These are phyloP conservation scores for Avahi laniger DNA, from an alignment of 2,797 vertebrate genomes.

Conservation along the genomic window DNA sequence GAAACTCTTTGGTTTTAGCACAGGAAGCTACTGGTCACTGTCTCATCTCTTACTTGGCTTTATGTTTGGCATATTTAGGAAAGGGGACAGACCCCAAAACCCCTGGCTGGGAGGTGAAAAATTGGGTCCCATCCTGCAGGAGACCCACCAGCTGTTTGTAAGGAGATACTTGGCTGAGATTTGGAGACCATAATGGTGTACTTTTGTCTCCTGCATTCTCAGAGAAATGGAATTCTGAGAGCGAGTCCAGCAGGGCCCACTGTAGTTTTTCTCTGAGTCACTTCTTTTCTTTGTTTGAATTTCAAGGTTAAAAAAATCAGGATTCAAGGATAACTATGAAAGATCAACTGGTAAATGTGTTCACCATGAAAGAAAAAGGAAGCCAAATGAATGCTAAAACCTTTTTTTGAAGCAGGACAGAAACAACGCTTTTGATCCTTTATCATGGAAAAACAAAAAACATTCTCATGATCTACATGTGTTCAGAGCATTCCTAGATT, in stretches of 20 bases:
- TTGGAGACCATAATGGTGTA: background rate
- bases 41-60: background rate
- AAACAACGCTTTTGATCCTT: conserved; percentile 92
- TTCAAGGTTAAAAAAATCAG: conserved; percentile 96
- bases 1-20: background rate
- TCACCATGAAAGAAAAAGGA: conserved; percentile 89
- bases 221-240: background rate
- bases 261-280: conserved; percentile 43
- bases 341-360: conserved; percentile 92
- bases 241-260: background rate
- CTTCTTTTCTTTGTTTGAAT: conserved; percentile 88
- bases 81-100: background rate
- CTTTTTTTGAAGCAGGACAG: conserved; percentile 95
- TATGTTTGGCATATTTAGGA: background rate
- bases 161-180: background rate
- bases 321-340: conserved; percentile 90
- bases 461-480: conserved; percentile 74
- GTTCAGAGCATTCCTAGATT: conserved; percentile 60
- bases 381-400: conserved; percentile 89
- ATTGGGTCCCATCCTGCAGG: too few relatives aligned
- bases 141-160: background rate
- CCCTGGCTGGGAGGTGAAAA: background rate
- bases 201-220: background rate
- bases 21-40: background rate
- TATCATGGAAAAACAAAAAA: conserved; percentile 93